Percentiles rank a stretch among this genome's conserved stretches.
phyloP scores from a whole-genome alignment of 1,140 invertebrate genomes.

The Pantala flavescens region DNA sequence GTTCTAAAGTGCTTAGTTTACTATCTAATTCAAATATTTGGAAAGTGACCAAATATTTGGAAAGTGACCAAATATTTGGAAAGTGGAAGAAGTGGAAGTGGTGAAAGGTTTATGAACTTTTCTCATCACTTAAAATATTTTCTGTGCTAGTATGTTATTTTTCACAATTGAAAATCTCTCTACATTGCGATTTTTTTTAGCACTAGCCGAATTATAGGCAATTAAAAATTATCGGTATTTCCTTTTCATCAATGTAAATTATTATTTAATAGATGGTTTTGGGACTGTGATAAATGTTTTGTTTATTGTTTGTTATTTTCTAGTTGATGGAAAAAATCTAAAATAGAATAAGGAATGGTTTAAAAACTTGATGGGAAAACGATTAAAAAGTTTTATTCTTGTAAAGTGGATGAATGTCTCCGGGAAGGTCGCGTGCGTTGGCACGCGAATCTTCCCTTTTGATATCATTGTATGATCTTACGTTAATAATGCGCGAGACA shows the following conservation, averaged over 20 bases:
- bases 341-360: not conserved
- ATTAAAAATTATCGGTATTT: not conserved
- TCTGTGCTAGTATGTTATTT: not conserved
- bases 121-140: not conserved
- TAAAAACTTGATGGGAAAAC: not conserved
- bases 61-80: no score
- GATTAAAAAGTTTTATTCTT: constrained; percentile 4
- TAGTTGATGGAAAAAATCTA: not conserved
- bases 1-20: not conserved
- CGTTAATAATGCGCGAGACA: not conserved
- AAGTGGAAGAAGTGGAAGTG: not conserved
- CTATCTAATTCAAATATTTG: no score
- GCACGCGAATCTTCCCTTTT: not conserved
- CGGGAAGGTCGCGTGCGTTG: not conserved
- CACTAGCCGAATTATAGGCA: not conserved
- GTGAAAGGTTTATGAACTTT: not conserved
- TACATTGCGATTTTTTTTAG: not conserved
- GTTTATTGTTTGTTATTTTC: not conserved
- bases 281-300: not conserved
- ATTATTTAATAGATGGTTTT: not conserved
- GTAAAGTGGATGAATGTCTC: not conserved
- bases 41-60: no score
- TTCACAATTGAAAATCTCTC: not conserved
- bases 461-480: not conserved
- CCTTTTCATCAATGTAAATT: not conserved